Percentiles rank a stretch among this genome's conserved stretches.
These are phyloP conservation scores for Galeruca laticollis DNA, from an alignment of 2,888 invertebrate species.

Conservation along the genomic window DNA sequence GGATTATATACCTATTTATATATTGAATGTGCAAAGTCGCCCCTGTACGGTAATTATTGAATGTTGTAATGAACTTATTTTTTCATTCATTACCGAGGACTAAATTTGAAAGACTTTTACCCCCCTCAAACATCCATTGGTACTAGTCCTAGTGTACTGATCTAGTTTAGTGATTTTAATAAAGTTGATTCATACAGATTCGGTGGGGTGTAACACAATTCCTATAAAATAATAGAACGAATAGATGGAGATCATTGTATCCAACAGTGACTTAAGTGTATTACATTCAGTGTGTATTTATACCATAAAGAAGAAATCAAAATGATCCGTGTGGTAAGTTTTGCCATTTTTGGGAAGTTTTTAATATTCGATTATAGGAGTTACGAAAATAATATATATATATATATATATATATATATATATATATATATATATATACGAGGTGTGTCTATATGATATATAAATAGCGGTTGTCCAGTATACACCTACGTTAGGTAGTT, in stretches of 20 bases:
- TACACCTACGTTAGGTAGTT: no score
- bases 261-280: conserved; percentile 1
- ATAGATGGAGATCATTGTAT: conserved; percentile 20
- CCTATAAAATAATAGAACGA: conserved; percentile 30
- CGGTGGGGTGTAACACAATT: conserved; percentile 30
- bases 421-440: no score
- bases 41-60: conserved; percentile 12
- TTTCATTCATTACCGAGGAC: conserved; percentile 23
- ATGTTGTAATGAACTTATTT: conserved; percentile 22
- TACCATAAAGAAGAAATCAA: conserved; percentile 6
- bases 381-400: no score
- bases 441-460: no score
- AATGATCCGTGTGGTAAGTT: conserved; percentile 32
- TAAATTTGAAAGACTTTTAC: conserved; percentile 27
- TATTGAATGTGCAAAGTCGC: neutral
- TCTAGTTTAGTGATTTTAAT: conserved; percentile 26
- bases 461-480: no score
- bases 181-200: conserved; percentile 11
- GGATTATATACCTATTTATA: no score
- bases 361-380: neutral
- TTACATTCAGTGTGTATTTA: neutral
- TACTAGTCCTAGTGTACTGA: conserved; percentile 21
- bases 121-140: conserved; percentile 25
- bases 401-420: no score
- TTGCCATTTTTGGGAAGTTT: neutral